Evolutionary conservation across 2,797 vertebrate species (phyloP), one percentile per base, ranked within the genome.

Genomic region (Sylvia borin): DNA sequence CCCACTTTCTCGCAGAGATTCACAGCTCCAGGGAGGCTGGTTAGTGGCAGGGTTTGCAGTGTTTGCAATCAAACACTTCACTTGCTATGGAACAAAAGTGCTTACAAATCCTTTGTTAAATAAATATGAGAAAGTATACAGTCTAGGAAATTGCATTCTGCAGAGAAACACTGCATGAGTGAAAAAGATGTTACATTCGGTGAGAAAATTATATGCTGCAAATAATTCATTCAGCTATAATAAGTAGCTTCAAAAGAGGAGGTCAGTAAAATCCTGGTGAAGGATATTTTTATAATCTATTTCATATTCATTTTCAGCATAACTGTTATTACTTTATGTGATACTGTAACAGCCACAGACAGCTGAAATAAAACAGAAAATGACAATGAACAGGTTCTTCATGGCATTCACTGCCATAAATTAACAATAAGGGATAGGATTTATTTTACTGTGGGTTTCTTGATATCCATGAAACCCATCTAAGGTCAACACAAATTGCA

Each of bases 151-250:
- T 78, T 48, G 77, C 7, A 5, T 85, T 95, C 80, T 92, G 77
- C 71, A 27, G 29, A 90, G 88, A 87, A 92, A 82, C 7, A 5
- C 38, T 65, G 66, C 65, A 38, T 3, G 9, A 84, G 73, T 76
- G 80, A 82, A 87, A 95, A 88, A 94, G 90, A 96, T 62, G 92
- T 87, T 93, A 60, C 64, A 32, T 90, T 93, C 1, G 8, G 80
- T 14, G 67, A 93, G 95, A 93, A 95, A 96, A 95, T 96, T 64
- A 93, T 43, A 94, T 50, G 67, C 88, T 96, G 95, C 94, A 90
- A 95, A 79, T 93, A 96, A 95, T 91, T 94, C 90, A 93, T 94
- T 96, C 90, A 90, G 90, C 83, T 94, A 60, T 95, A 96, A 97
- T 94, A 95, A 94, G 92, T 82, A 94, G 88, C 86, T 92, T 95